Conservation (phyloP, 2,113 vertebrate genomes). For the Apistogramma diplotaenia region DNA sequence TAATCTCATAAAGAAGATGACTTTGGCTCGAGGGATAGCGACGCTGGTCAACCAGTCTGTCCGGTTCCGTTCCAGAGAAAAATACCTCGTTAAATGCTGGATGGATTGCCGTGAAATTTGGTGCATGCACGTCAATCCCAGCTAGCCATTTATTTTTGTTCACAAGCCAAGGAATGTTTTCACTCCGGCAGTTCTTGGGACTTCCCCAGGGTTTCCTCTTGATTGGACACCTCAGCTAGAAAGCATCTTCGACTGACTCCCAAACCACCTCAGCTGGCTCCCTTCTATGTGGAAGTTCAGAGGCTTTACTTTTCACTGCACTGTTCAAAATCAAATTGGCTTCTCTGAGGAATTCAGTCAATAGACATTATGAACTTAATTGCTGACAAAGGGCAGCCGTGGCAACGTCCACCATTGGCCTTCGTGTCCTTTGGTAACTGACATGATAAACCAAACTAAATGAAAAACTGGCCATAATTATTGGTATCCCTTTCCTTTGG, state of each 20-base stretch:
- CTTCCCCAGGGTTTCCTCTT: not conserved
- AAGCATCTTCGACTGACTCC: not conserved
- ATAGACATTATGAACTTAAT: not conserved
- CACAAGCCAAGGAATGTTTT: not conserved
- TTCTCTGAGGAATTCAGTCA: not conserved
- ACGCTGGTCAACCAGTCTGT: not conserved
- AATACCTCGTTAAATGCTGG: not conserved
- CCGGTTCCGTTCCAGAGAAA: not conserved
- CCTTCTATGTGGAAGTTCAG: not conserved
- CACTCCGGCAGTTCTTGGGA: not conserved
- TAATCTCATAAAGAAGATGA: not conserved
- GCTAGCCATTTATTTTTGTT: not conserved
- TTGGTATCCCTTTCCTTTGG: not conserved
- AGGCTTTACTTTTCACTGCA: not conserved
- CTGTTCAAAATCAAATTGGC: not conserved
- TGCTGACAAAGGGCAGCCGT: not conserved
- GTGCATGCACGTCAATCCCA: not conserved
- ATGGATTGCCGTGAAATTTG: not conserved
- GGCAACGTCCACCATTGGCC: not conserved
- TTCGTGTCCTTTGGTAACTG: not conserved
- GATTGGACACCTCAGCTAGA: not conserved
- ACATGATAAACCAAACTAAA: not conserved
- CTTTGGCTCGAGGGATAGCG: not conserved
- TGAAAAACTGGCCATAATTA: not conserved
- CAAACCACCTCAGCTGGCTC: not conserved